Percentiles rank a stretch among this genome's conserved stretches.
Evolutionary conservation across 2,113 vertebrate species (phyloP).

Genomic region (Protobothrops mucrosquamatus): DNA sequence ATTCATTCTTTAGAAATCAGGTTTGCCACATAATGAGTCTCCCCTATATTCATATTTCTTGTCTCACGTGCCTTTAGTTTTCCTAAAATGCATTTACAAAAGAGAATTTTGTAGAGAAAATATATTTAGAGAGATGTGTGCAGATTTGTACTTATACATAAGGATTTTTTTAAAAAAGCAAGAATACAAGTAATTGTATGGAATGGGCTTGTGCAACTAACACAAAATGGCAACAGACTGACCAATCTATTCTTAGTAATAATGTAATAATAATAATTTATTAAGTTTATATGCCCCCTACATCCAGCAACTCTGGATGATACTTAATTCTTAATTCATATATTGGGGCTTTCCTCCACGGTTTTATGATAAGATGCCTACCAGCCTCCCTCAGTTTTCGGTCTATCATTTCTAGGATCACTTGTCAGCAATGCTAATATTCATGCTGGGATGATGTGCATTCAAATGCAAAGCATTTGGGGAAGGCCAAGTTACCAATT

Average conservation of each 20-base stretch:
- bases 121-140: background rate
- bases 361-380: background rate
- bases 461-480: background rate
- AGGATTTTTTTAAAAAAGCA: background rate
- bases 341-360: background rate
- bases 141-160: background rate
- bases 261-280: background rate
- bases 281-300: background rate
- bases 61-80: background rate
- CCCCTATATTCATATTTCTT: background rate
- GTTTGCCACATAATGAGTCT: background rate
- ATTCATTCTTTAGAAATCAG: background rate
- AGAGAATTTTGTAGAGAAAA: background rate
- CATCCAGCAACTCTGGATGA: background rate
- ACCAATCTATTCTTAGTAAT: background rate
- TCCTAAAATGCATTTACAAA: background rate
- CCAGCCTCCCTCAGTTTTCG: background rate
- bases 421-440: background rate
- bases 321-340: background rate
- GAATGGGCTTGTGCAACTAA: background rate
- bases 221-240: background rate
- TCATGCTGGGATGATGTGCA: background rate
- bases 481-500: background rate
- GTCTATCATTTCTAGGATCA: background rate
- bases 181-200: background rate